Evolutionary conservation across 2,797 vertebrate species (phyloP).

Genomic region (Chiroxiphia lanceolata): DNA sequence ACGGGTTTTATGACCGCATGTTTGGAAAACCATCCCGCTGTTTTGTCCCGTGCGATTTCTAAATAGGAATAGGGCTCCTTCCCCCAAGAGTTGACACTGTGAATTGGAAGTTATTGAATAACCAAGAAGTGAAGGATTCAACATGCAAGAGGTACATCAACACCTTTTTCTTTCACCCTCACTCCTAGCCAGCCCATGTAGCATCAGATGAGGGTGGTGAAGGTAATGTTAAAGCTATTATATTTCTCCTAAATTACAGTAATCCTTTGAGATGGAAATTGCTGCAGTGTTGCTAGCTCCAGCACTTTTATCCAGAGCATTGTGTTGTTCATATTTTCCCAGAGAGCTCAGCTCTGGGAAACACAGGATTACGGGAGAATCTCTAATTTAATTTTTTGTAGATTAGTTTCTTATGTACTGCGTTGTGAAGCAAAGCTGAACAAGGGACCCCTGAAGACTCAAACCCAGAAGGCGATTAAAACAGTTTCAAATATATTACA

Average conservation of each 20-base stretch:
- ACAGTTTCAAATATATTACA: background rate
- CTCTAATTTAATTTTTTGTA: background rate
- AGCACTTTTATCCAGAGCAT: background rate
- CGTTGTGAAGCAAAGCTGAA: background rate
- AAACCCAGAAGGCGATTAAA: constrained; percentile 33
- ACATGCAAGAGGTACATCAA: background rate
- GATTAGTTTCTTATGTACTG: background rate
- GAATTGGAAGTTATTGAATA: background rate
- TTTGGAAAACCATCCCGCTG: background rate
- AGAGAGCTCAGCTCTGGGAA: background rate
- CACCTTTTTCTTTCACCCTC: background rate
- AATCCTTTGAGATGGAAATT: background rate
- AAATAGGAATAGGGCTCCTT: background rate
- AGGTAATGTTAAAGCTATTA: background rate
- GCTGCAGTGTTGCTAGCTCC: background rate
- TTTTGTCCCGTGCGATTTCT: background rate
- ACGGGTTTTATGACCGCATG: background rate
- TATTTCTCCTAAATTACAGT: background rate
- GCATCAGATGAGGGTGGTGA: background rate
- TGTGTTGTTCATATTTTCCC: background rate
- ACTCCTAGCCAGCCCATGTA: background rate
- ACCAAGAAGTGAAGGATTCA: background rate
- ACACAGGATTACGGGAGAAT: background rate
- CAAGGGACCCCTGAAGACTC: background rate
- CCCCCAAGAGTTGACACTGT: background rate